Evolutionary conservation across 2,888 invertebrate species (phyloP), one percentile per base, ranked within the genome.

Genomic region (Opisthograptis luteolata): DNA sequence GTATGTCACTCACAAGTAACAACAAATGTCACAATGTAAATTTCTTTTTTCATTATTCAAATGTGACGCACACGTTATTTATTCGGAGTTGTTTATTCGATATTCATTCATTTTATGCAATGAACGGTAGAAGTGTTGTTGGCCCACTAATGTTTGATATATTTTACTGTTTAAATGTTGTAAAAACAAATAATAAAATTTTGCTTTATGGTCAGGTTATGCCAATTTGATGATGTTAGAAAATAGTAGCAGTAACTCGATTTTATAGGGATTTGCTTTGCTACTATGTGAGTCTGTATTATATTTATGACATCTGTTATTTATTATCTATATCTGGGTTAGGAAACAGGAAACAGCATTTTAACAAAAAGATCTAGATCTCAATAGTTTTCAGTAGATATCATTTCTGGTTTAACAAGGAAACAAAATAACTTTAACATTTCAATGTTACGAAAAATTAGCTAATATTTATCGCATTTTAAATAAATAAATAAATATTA

Each of bases 21-120:
- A 64, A 68, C 66, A 71, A 76, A 78, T 73, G 70, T 70, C 66
- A 69, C 47, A 64, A 84, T 82, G 79, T 72, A 81, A 83, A 80
- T 78, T 48, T 60, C 35, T 42, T 55, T 45, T 60, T 70, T 66
- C 73, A 71, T 62, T 64, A 64, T 63, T 64, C 44, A 56, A 68
- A 73, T 74, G 66, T 66, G 73, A 78, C 68, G 62, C 62, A 56
- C 56, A 46, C 44, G 37, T 48, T 60, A 78, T 82, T 84, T 66
- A 79, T 79, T 73, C 70, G 37, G 60, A 68, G 73, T 75, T 68
- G 70, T 64, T 27, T 41, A 40, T 48, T 49, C 24, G 10, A 13
- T 31, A 40, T 50, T 35, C 34, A 45, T 40, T 39, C 10, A 39
- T 39, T 43, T 43, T 66, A 60, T 62, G 58, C 61, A 61, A 60